Conservation (phyloP, 2,797 vertebrate genomes). For the Prunella strophiata region DNA sequence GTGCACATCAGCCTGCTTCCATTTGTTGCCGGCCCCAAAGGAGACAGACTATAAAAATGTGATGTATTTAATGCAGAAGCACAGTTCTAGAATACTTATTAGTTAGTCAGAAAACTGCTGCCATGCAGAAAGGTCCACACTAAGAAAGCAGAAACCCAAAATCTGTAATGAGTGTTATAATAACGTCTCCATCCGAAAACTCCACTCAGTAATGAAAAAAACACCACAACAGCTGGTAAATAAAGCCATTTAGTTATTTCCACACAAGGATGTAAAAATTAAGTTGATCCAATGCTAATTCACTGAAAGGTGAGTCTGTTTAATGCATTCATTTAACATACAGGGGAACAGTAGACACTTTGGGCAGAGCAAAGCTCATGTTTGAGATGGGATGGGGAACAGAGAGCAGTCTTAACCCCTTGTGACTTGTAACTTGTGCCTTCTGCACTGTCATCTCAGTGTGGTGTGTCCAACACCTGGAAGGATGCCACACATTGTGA, state of each 20-base stretch:
- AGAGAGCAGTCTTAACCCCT: not conserved
- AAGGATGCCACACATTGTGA: not conserved
- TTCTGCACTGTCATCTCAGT: not conserved
- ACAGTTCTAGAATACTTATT: not conserved
- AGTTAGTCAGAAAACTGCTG: not conserved
- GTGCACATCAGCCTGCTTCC: not conserved
- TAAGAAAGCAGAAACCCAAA: not conserved
- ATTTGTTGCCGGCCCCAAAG: not conserved
- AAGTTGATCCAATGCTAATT: not conserved
- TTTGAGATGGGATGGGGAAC: not conserved
- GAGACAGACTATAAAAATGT: not conserved
- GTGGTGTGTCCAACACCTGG: not conserved
- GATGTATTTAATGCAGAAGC: not conserved
- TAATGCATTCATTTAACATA: not conserved
- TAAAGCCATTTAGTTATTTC: not conserved
- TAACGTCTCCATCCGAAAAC: accelerated
- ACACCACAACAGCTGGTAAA: not conserved
- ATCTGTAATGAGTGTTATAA: not conserved
- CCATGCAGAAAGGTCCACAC: not conserved
- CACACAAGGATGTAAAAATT: not conserved
- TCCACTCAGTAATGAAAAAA: not conserved
- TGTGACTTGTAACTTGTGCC: not conserved
- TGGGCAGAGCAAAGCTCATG: not conserved
- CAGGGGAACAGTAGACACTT: not conserved
- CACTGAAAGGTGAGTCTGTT: not conserved